Conservation (phyloP, 2,888 invertebrate genomes). For the Mesorhabditis spiculigera region DNA sequence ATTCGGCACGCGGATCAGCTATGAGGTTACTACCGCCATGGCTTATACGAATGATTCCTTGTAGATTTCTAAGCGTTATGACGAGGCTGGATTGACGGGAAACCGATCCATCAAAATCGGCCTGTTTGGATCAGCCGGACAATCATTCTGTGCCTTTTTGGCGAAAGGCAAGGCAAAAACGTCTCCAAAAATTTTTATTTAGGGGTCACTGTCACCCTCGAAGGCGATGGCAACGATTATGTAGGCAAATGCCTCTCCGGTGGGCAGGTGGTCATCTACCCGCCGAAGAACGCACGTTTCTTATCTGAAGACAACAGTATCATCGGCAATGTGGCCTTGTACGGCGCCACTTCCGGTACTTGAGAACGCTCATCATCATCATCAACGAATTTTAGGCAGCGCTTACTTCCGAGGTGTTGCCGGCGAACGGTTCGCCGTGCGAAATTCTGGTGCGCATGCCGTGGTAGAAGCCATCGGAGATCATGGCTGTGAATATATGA, state of each 20-base stretch:
- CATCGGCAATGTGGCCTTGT: constrained; percentile 94
- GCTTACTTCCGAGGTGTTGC: constrained; percentile 82
- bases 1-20: constrained; percentile 88
- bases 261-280: constrained; percentile 85
- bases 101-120: constrained; percentile 72
- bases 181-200: background rate
- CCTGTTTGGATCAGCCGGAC: constrained; percentile 89
- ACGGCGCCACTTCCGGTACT: constrained; percentile 88
- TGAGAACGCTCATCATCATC: background rate
- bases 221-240: constrained; percentile 97
- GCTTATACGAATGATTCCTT: constrained; percentile 11
- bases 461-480: constrained; percentile 98
- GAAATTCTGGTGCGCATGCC: constrained; percentile 91
- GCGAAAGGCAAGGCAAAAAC: constrained; percentile 67
- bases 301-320: constrained; percentile 91
- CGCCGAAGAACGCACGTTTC: constrained; percentile 75
- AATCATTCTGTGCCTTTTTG: constrained; percentile 97
- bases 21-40: constrained; percentile 66
- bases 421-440: constrained; percentile 94
- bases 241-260: constrained; percentile 94
- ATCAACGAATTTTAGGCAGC: constrained; percentile 21
- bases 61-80: constrained; percentile 51
- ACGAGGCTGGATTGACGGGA: constrained; percentile 47
- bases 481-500: constrained; percentile 99
- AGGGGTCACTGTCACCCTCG: constrained; percentile 79